Conservation (phyloP, 2,888 invertebrate species). For the Standfussiana lucernea region DNA sequence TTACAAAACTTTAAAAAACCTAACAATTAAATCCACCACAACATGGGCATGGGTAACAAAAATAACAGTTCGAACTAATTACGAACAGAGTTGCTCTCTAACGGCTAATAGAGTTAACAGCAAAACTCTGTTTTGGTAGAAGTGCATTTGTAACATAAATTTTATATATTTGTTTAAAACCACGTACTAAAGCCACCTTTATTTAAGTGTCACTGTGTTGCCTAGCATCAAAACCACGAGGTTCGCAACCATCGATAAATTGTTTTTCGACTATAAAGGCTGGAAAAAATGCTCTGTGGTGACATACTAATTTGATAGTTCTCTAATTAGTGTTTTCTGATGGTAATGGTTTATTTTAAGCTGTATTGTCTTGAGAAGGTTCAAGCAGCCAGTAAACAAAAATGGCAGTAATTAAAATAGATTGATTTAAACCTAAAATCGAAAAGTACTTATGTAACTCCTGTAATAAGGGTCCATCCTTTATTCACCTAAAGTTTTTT, state of each 20-base stretch:
- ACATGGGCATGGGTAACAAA: background rate
- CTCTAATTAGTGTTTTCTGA: too few relatives aligned
- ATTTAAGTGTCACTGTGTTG: background rate
- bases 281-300: too few relatives aligned
- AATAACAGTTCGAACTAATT: constrained; percentile 8
- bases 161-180: constrained; percentile 1
- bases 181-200: background rate
- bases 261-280: too few relatives aligned
- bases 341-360: too few relatives aligned
- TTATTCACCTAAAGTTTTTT: too few relatives aligned
- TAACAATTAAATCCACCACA: background rate
- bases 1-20: background rate
- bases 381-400: too few relatives aligned
- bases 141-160: constrained; percentile 8
- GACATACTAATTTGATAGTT: background rate
- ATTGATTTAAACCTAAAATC: too few relatives aligned
- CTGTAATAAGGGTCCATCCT: too few relatives aligned
- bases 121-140: constrained; percentile 16
- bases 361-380: too few relatives aligned
- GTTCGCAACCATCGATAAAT: too few relatives aligned
- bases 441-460: too few relatives aligned
- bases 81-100: constrained; percentile 15
- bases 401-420: too few relatives aligned
- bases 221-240: background rate
- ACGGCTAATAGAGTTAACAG: constrained; percentile 15